phyloP scores from a whole-genome alignment of 1,140 invertebrate species.

The Platorchestia sp. region DNA sequence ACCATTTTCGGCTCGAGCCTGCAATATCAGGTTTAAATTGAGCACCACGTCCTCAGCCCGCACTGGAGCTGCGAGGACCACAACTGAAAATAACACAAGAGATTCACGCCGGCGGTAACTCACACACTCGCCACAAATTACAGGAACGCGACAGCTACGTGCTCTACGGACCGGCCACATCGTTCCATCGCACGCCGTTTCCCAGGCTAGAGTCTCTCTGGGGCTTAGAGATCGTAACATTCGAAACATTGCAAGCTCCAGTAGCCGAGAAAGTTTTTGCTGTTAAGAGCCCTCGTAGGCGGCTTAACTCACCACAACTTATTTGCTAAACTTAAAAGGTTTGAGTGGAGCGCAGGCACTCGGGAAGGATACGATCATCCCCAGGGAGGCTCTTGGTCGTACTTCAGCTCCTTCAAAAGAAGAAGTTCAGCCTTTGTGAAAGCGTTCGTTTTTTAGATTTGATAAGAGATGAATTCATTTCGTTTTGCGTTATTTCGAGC shows the following conservation, averaged over 20 bases:
- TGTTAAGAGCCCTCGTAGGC: slow-evolving; percentile 6
- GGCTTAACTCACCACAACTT: slow-evolving; percentile 41
- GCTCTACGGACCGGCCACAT: too few species aligned
- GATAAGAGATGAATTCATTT: background rate
- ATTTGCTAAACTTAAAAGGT: slow-evolving; percentile 47
- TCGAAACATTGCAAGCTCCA: background rate
- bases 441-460: background rate
- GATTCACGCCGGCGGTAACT: background rate
- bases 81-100: background rate
- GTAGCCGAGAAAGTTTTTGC: background rate
- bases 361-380: slow-evolving; percentile 20
- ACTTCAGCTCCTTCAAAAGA: background rate
- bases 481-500: background rate
- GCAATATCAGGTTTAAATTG: too few species aligned
- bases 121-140: background rate
- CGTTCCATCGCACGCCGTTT: too few species aligned
- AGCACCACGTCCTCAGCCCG: too few species aligned
- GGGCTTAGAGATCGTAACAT: background rate
- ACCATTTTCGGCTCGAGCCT: background rate
- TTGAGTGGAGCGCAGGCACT: slow-evolving; percentile 2
- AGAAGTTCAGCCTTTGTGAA: background rate
- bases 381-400: background rate
- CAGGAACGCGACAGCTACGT: background rate
- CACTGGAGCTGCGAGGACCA: background rate
- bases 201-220: too few species aligned